Evolutionary conservation across 2,888 invertebrate genomes (phyloP).

Genomic region (Alviniconcha strummeri): DNA sequence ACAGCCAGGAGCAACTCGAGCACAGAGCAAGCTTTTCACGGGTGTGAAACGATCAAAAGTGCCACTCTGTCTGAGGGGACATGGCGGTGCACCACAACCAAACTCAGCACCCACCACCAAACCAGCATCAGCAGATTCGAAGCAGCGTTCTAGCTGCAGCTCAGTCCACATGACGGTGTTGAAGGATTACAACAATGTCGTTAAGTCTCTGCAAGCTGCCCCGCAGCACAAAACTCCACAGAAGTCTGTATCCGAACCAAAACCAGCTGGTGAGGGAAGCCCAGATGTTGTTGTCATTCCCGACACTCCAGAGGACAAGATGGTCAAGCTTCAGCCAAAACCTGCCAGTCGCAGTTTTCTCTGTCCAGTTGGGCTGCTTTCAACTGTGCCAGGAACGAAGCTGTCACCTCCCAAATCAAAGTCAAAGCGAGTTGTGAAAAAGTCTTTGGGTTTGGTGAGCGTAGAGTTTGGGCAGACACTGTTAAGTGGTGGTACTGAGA

Average conservation of each 20-base stretch:
- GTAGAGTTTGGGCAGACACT: constrained; percentile 24
- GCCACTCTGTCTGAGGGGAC: neutral
- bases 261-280: constrained; percentile 21
- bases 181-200: constrained; percentile 3
- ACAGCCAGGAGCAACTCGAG: constrained; percentile 3
- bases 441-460: constrained; percentile 25
- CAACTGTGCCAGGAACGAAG: constrained; percentile 50
- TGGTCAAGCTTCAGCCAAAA: constrained; percentile 35
- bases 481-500: neutral
- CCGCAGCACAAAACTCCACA: neutral
- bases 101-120: neutral
- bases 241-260: constrained; percentile 43
- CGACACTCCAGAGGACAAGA: constrained; percentile 55
- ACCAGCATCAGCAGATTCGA: constrained; percentile 2
- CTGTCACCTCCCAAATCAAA: constrained; percentile 37
- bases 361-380: constrained; percentile 42
- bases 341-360: constrained; percentile 54
- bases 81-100: neutral
- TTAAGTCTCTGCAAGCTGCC: too few relatives aligned
- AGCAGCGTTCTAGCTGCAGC: neutral
- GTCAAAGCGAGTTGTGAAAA: constrained; percentile 29
- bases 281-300: constrained; percentile 53
- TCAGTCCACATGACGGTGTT: constrained; percentile 5
- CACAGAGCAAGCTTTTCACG: constrained; percentile 45
- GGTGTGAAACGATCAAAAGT: constrained; percentile 36